Evolutionary conservation across 2,113 vertebrate species (phyloP), one percentile per base, ranked within the genome.

Genomic region (Tricholaema leucomelas): DNA sequence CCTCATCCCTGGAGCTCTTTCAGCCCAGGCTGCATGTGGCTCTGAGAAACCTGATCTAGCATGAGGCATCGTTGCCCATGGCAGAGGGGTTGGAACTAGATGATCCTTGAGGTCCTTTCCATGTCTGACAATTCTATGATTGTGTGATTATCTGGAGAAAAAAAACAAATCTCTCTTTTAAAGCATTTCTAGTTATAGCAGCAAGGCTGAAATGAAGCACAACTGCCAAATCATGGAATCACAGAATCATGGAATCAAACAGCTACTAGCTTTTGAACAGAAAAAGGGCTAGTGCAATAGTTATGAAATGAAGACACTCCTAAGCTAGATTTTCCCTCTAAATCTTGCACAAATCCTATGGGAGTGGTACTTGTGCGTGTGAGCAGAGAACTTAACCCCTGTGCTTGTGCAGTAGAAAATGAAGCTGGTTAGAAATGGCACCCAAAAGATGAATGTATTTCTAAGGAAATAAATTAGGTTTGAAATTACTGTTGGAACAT

Each of bases 381-480:
- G 52, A 88, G 80, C 10, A 81, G 76, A 91, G 65, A 89, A 91
- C 85, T 95, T 96, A 50, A 88, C 88, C 82, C 60, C 46, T 78
- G 12, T 79, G 85, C 90, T 96, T 96, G 69, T 71, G 58, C 88
- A 96, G 88, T 87, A 92, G 92, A 95, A 94, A 96, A 95, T 91
- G 84, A 64, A 95, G 72, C 77, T 87, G 87, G 87, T 94, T 95
- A 87, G 96, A 96, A 78, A 92, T 88, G 69, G 74, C 92, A 96
- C 65, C 46, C 74, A 72, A 95, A 96, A 96, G 74, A 96, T 96
- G 88, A 96, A 91, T 95, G 93, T 94, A 91, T 92, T 90, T 79
- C 93, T 60, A 88, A 88, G 83, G 94, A 96, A 97, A 96, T 96
- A 96, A 91, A 93, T 96, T 95, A 95, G 50, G 46, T 96, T 94